These are phyloP conservation scores for Homarus americanus DNA, from an alignment of 1,140 invertebrate genomes.

Conservation along the genomic window DNA sequence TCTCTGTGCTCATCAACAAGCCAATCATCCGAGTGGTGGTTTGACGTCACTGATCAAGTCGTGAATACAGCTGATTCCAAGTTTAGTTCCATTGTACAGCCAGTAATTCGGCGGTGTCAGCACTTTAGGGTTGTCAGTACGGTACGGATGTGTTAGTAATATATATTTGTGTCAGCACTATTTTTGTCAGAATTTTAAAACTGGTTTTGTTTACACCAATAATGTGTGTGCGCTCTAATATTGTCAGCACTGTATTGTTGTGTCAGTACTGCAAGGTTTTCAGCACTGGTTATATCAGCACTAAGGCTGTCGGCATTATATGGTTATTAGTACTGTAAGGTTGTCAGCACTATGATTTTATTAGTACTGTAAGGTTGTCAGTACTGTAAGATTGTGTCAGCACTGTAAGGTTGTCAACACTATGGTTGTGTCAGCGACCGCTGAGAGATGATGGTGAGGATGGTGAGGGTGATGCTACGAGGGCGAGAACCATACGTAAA, in stretches of 20 bases:
- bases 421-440: not conserved
- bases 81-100: not conserved
- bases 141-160: too few species aligned
- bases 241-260: slow-evolving; percentile 6
- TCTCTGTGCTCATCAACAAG: slow-evolving; percentile 5
- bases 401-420: not conserved
- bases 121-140: too few species aligned
- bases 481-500: slow-evolving; percentile 10
- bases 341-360: too few species aligned
- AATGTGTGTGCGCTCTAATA: too few species aligned
- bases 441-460: slow-evolving; percentile 34
- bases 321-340: too few species aligned
- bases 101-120: not conserved
- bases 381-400: not conserved
- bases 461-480: not conserved
- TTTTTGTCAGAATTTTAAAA: not conserved
- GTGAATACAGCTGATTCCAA: not conserved
- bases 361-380: too few species aligned
- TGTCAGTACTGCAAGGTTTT: not conserved
- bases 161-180: too few species aligned
- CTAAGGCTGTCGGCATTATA: too few species aligned
- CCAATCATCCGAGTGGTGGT: not conserved
- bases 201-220: too few species aligned
- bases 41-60: not conserved
- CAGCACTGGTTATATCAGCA: too few species aligned